A percentile compares a stretch with the other conserved stretches of the same genome.
Conservation (phyloP, 1,140 invertebrate species). For the Periplaneta americana region DNA sequence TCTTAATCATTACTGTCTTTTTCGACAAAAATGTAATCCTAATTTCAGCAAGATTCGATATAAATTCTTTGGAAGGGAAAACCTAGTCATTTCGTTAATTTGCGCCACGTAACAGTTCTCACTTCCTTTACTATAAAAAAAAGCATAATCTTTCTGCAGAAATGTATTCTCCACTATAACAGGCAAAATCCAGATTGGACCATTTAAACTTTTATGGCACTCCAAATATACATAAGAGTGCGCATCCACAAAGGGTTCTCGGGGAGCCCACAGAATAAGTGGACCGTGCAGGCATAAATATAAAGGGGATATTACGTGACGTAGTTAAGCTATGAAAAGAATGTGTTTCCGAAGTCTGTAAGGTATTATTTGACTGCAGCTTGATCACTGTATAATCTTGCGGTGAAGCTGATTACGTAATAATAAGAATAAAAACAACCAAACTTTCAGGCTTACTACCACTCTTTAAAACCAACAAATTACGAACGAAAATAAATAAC, state of each 20-base stretch:
- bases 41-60: too few relatives aligned
- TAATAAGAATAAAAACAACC: background rate
- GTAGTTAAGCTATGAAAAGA: background rate
- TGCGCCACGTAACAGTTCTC: too few relatives aligned
- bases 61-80: too few relatives aligned
- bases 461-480: background rate
- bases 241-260: background rate
- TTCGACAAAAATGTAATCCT: too few relatives aligned
- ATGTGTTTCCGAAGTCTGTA: background rate
- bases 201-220: background rate
- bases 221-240: background rate
- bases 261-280: background rate
- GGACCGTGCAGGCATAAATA: background rate
- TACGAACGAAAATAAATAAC: too few relatives aligned
- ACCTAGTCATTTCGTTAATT: too few relatives aligned
- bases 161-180: background rate
- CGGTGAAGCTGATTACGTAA: background rate
- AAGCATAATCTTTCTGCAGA: background rate
- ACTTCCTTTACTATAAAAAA: too few relatives aligned
- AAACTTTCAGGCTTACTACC: background rate
- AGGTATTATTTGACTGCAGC: background rate
- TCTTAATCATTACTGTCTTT: too few relatives aligned
- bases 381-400: background rate
- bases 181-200: background rate
- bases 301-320: background rate